Base-by-base conservation (phyloP, 2,888 invertebrate species). In the Drosophila vallismaia region DNA sequence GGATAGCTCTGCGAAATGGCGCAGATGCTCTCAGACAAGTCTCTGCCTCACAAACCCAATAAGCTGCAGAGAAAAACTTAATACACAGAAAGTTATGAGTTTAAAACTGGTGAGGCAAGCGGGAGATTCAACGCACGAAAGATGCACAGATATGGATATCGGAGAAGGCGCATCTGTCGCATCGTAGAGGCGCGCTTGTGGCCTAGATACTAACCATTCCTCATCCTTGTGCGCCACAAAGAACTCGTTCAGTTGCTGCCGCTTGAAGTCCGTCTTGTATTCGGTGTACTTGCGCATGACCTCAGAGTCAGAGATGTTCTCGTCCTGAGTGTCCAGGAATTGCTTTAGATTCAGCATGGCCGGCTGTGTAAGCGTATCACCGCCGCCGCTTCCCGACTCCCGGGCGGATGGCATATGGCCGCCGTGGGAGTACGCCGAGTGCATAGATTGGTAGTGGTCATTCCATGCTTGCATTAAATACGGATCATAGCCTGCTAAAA, bases 211-310 rank as follows among this genome's bases (percentile, higher is more conserved):
- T 93, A 94, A 99, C 99, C 99, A 99, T 95, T 99, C 99, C 92
- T 99, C 99, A 89, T 99, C 99, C 93, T 99, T 99, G 93, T 99
- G 99, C 48, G 97, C 96, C 86, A 99, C 96, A 93, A 99, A 99
- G 93, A 99, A 99, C 91, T 99, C 98, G 92, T 98, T 98, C 59
- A 99, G 94, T 91, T 99, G 99, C 91, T 98, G 98, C 56, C 97
- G 94, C 88, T 97, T 96, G 92, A 99, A 99, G 89, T 99, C 99
- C 88, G 97, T 93, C 92, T 99, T 99, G 93, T 99, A 99, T 90
- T 99, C 99, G 92, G 98, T 98, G 93, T 99, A 99, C 91, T 98
- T 98, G 89, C 95, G 95, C 76, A 99, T 95, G 2, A 98, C 98
- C 90, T 99, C 99, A 76, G 98, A 97, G 82, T 99, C 99, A 38